Evolutionary conservation across 2,113 vertebrate genomes (phyloP).

Genomic region (Microcebus ravelobensis): DNA sequence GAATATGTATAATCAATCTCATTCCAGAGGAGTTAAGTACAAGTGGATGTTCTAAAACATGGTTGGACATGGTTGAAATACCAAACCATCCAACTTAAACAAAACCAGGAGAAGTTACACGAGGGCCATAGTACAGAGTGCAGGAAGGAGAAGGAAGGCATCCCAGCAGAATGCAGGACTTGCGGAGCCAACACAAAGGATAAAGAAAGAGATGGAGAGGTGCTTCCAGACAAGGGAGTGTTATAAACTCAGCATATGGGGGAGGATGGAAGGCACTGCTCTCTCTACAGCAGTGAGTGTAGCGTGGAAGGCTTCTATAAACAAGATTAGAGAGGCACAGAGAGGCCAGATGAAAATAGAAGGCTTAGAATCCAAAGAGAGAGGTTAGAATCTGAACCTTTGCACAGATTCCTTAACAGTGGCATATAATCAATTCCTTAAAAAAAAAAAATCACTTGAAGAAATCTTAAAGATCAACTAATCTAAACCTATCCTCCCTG

Average conservation of each 20-base stretch:
- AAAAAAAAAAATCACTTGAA: slow-evolving; percentile 47
- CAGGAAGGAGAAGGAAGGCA: neutral
- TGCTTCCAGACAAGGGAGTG: neutral
- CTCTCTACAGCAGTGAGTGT: neutral
- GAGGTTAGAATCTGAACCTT: slow-evolving; percentile 43
- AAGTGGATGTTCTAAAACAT: neutral
- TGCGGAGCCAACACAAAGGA: neutral
- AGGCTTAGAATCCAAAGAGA: slow-evolving; percentile 34
- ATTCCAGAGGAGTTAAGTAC: neutral
- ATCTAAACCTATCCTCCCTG: slow-evolving; percentile 41
- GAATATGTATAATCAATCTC: neutral
- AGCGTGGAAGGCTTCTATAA: neutral
- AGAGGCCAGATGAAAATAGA: slow-evolving; percentile 22
- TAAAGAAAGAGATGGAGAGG: neutral
- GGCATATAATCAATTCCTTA: slow-evolving; percentile 68
- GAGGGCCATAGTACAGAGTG: neutral
- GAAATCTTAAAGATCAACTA: slow-evolving; percentile 64
- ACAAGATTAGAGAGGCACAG: neutral
- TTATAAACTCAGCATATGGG: neutral
- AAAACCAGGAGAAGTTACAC: neutral
- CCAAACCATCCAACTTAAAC: no score
- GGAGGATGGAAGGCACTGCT: neutral
- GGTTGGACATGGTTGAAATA: no score
- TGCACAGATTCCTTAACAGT: slow-evolving; percentile 20
- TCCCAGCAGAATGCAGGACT: neutral